Percentiles rank a stretch among this genome's conserved stretches.
Conservation (phyloP, 2,113 vertebrate genomes). For the Kryptolebias marmoratus region DNA sequence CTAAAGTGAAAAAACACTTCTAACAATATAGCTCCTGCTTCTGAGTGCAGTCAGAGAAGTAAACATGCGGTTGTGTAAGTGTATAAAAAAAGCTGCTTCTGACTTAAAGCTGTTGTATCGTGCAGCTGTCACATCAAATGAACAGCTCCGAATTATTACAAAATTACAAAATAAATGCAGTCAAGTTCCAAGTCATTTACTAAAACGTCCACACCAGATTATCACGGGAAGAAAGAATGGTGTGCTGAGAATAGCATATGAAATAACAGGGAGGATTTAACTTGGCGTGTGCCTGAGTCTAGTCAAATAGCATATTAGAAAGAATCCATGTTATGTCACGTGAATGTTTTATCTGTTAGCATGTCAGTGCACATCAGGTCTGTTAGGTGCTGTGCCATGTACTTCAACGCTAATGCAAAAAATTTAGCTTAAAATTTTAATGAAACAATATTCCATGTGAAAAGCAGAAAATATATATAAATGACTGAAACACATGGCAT, state of each 20-base stretch:
- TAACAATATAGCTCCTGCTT: slow-evolving; percentile 18
- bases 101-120: neutral
- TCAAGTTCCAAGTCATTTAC: neutral
- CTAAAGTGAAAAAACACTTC: slow-evolving; percentile 1
- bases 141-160: too few species aligned
- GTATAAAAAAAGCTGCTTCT: neutral
- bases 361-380: neutral
- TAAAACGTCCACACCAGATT: neutral
- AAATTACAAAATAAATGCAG: neutral
- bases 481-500: too few species aligned
- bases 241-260: neutral
- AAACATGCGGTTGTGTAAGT: slow-evolving; percentile 3
- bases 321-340: neutral
- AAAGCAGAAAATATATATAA: too few species aligned
- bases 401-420: neutral
- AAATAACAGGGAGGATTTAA: neutral
- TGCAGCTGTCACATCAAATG: neutral
- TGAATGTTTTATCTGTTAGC: neutral
- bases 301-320: neutral
- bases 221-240: neutral
- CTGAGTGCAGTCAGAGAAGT: slow-evolving; percentile 48
- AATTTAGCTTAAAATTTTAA: too few species aligned
- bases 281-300: too few species aligned
- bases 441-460: too few species aligned
- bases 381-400: neutral